A percentile compares a stretch with the other conserved stretches of the same genome.
Conservation (phyloP, 1,140 invertebrate species). For the Drosophila nebulosa region DNA sequence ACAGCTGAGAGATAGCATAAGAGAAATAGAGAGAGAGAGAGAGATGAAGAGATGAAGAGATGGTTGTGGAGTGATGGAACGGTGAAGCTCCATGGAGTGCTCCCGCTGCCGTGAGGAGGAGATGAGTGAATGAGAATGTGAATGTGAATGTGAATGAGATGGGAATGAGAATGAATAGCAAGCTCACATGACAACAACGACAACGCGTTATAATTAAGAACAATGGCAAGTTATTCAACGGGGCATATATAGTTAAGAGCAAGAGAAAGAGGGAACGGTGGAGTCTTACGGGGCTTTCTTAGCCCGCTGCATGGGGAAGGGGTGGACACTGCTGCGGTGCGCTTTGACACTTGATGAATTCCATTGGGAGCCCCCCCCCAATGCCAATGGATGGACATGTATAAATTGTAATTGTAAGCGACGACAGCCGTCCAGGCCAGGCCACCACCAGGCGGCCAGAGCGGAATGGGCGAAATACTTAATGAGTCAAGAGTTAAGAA, state of each 20-base stretch:
- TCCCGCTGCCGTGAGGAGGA: background rate
- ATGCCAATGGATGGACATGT: slow-evolving; percentile 42
- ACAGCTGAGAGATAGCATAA: slow-evolving; percentile 60
- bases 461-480: background rate
- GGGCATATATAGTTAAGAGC: background rate
- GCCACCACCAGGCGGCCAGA: no score
- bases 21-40: background rate
- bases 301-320: background rate
- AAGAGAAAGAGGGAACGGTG: background rate
- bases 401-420: slow-evolving; percentile 9
- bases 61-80: background rate
- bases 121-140: slow-evolving; percentile 13
- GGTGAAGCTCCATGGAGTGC: slow-evolving; percentile 6
- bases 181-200: slow-evolving; percentile 68
- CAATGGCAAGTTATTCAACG: slow-evolving; percentile 70
- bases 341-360: slow-evolving; percentile 52
- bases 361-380: slow-evolving; percentile 15
- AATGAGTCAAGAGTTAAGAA: background rate
- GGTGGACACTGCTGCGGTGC: background rate
- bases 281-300: slow-evolving; percentile 5
- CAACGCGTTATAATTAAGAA: slow-evolving; percentile 78
- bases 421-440: background rate
- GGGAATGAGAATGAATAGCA: slow-evolving; percentile 60
- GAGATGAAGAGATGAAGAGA: slow-evolving; percentile 1
- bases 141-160: slow-evolving; percentile 11